Base-by-base conservation (phyloP, 2,888 invertebrate species). In the Eupithecia abbreviata region DNA sequence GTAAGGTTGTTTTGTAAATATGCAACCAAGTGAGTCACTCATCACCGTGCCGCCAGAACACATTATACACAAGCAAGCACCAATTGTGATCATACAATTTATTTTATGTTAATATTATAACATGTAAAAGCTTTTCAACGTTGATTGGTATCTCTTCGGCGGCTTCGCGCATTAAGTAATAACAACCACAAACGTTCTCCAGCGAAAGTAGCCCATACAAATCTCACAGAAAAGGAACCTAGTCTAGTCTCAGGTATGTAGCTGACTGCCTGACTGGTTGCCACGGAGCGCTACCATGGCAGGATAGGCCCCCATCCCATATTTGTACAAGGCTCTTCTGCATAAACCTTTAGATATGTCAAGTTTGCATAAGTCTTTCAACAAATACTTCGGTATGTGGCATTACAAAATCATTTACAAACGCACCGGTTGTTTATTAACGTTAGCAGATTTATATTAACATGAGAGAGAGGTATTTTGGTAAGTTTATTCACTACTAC, bases 221-320 rank as follows among this genome's bases (percentile, higher is more conserved):
- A 76, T 75, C 62, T 47, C 73, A 76, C 72, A 75, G 76, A 76
- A 81, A 72, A 77, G 66, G 78, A 71, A 74, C 75, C 76, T n/a
- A 73, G 71, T 76, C 78, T 68, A 30, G 67, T 9, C 69, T 69
- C 0, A 74, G 65, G 68, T 68, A 74, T 74, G 72, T 69, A 47
- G 72, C 30, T 18, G 49, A 71, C 74, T 73, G 69, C 65, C 49
- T 58, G 71, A 58, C 42, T 49, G 45, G 67, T 68, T 68, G 77
- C 62, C 13, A 69, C 45, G 49, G 74, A 71, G 68, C 71, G 51
- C 72, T 76, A 73, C 71, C 71, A 49, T 66, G 74, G 42, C 55
- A 69, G 75, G 58, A 71, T 71, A 73, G 73, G 68, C 70, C 66
- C n/a, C 12, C 49, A 62, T 30, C 51, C 78, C 75, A 73, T 78